Percentiles rank a stretch among this genome's conserved stretches.
phyloP scores from a whole-genome alignment of 2,888 invertebrate genomes.

The Tethea ocularis region DNA sequence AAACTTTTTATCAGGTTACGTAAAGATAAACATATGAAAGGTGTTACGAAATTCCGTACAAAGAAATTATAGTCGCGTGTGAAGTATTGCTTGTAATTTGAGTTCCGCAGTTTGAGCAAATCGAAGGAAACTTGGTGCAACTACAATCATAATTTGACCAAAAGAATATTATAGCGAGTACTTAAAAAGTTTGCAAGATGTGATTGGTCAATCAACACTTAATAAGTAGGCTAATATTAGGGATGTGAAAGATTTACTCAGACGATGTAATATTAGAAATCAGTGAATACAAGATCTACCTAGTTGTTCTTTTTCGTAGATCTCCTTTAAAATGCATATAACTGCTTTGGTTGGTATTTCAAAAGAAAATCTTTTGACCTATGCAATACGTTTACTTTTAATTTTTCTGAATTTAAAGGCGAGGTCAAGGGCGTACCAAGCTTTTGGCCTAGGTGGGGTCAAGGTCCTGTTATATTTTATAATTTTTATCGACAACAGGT shows the following conservation, averaged over 20 bases:
- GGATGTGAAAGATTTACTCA: too few relatives aligned
- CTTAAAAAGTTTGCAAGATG: not conserved
- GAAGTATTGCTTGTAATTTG: not conserved
- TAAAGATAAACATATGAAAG: slow-evolving; percentile 10
- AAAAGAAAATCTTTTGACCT: too few relatives aligned
- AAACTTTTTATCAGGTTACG: slow-evolving; percentile 10
- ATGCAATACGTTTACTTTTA: not conserved
- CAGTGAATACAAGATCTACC: too few relatives aligned
- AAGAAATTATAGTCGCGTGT: slow-evolving; percentile 10
- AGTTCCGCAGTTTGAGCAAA: not conserved
- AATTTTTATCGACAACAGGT: too few relatives aligned
- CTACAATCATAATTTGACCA: not conserved
- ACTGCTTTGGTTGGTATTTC: not conserved
- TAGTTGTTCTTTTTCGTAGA: not conserved
- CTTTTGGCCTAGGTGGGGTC: too few relatives aligned
- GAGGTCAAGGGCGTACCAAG: too few relatives aligned
- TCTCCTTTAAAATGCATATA: not conserved
- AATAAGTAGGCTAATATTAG: too few relatives aligned
- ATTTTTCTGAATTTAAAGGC: not conserved
- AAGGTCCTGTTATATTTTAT: too few relatives aligned
- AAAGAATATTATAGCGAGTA: not conserved
- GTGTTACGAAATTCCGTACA: slow-evolving; percentile 11
- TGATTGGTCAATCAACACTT: too few relatives aligned
- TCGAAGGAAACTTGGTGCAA: not conserved
- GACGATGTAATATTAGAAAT: too few relatives aligned